Base-by-base conservation (phyloP, 2,797 vertebrate genomes). In the Lagocephalus sceleratus region DNA sequence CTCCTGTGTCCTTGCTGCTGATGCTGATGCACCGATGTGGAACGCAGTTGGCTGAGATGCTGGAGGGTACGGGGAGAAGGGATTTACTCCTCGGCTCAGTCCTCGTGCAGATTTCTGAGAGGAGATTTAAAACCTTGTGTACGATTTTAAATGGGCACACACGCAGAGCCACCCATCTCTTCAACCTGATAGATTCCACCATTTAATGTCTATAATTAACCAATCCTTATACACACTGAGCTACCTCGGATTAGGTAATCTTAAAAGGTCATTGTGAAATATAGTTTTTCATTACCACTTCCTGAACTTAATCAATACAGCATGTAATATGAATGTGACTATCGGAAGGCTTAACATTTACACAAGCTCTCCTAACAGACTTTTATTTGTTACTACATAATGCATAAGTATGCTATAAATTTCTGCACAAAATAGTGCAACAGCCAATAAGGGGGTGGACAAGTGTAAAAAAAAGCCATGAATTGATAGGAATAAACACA, bases 201-300 rank as follows among this genome's bases (percentile, higher is more conserved):
- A 81, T 84, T 83, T 87, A 82, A 85, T 75, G 84, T 79, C 75
- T 62, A 75, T 88, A 81, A 85, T 88, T 82, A 88, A 86, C 84
- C 84, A 87, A 85, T 84, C 75, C 85, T 87, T 74, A 85, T 7
- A 53, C 55, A 40, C 72, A 42, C 55, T 42, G 47, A 2, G n/a
- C 62, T 65, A 64, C 66, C 73, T 81, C 74, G 71, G 69, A 87
- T 79, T 68, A 75, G 78, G 69, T 54, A 62, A 63, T 81, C 58
- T 56, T 62, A 78, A 75, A 85, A 87, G 83, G 83, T 83, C 70
- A 63, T 53, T 71, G 25, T 51, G 19, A 60, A 35, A 35, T 12
- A 55, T 83, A 45, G 67, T 76, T 77, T 78, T 72, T 60, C 71
- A 78, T 84, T 49, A 75, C 57, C 56, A 21, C 54, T 57, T 59